A percentile compares a stretch with the other conserved stretches of the same genome.
Evolutionary conservation across 1,140 invertebrate genomes (phyloP).

Genomic region (Pachypeltis micranthus): DNA sequence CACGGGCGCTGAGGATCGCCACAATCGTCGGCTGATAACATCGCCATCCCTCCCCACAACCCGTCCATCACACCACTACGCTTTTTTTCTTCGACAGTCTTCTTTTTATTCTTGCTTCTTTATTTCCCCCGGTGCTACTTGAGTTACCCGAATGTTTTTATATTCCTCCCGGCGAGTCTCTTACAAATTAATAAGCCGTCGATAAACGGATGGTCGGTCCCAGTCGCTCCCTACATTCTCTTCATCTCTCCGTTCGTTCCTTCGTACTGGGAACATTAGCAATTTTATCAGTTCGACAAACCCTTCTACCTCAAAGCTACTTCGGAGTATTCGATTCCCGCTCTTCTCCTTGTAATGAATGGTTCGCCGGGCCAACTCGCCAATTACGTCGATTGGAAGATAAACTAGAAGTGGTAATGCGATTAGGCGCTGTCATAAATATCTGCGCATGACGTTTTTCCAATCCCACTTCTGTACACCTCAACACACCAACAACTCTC

Average conservation of each 20-base stretch:
- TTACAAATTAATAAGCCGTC: slow-evolving; percentile 2
- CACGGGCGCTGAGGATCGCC: not conserved
- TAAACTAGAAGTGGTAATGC: not conserved
- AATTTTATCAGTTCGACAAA: slow-evolving; percentile 4
- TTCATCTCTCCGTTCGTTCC: no score
- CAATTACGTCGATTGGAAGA: not conserved
- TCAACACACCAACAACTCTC: no score
- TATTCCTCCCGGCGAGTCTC: not conserved
- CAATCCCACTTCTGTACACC: no score
- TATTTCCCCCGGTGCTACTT: not conserved
- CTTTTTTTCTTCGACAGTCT: not conserved
- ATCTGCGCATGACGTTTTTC: no score
- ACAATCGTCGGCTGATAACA: not conserved
- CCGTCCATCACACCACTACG: no score
- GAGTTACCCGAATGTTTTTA: slow-evolving; percentile 2
- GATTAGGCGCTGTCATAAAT: slow-evolving; percentile 1
- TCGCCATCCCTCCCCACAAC: not conserved
- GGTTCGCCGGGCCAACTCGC: not conserved
- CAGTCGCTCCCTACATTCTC: no score
- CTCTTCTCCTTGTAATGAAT: not conserved
- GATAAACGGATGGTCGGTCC: not conserved
- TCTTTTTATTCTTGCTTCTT: not conserved
- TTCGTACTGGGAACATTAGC: not conserved
- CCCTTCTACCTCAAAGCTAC: not conserved
- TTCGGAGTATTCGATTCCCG: not conserved